Conservation (phyloP, 2,113 vertebrate genomes). For the Tachysurus vachellii region DNA sequence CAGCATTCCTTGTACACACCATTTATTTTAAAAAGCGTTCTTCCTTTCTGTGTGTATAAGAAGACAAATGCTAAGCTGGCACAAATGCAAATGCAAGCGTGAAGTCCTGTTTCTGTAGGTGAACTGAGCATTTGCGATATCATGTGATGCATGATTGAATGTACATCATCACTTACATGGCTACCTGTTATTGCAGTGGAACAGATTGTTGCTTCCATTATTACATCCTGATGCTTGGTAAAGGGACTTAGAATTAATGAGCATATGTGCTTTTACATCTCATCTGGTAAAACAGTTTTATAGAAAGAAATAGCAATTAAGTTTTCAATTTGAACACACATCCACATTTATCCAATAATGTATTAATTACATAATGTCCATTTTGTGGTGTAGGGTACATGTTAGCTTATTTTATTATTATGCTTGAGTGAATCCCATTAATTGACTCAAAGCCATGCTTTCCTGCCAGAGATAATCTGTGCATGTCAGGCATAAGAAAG, state of each 20-base stretch:
- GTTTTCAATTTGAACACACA: background rate
- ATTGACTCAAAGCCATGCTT: background rate
- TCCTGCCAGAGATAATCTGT: background rate
- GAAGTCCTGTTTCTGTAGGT: background rate
- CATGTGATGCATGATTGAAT: slow-evolving; percentile 5
- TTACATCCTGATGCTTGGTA: background rate
- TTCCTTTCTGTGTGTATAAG: background rate
- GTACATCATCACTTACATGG: background rate
- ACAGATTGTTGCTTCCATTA: slow-evolving; percentile 28
- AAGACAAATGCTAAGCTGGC: slow-evolving; percentile 13
- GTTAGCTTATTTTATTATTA: background rate
- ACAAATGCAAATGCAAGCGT: slow-evolving; percentile 1
- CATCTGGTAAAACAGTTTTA: background rate
- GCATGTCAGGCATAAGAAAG: background rate
- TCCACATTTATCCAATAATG: background rate
- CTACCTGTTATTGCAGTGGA: slow-evolving; percentile 5
- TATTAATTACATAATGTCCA: background rate
- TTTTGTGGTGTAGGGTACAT: background rate
- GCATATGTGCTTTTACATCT: slow-evolving; percentile 22
- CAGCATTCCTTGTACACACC: background rate
- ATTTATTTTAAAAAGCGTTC: background rate
- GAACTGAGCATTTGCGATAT: background rate
- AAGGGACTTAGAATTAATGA: background rate
- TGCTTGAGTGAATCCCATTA: background rate
- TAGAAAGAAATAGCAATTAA: background rate